These are phyloP conservation scores for Tragelaphus imberbis DNA, from an alignment of 2,113 vertebrate species.

Conservation along the genomic window DNA sequence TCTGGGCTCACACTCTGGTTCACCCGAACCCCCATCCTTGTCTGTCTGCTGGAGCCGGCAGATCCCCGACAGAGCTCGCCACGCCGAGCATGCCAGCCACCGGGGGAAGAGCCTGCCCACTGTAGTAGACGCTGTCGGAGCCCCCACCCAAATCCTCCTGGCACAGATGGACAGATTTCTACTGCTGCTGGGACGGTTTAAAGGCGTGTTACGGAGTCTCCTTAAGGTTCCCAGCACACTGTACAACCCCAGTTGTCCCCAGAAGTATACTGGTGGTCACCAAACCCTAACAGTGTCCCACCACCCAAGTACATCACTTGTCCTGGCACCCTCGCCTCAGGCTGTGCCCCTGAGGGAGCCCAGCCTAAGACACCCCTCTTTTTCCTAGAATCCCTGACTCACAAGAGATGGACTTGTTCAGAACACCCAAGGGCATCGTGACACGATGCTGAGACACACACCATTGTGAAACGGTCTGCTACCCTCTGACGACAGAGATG, in stretches of 20 bases:
- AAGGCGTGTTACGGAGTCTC: fast-evolving
- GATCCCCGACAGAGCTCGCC: not conserved
- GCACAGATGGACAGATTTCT: not conserved
- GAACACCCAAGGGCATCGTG: not conserved
- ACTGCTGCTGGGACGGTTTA: too few species aligned
- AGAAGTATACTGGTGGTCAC: not conserved
- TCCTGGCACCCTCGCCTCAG: not conserved
- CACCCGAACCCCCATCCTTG: fast-evolving
- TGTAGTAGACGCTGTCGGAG: fast-evolving
- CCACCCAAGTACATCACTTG: not conserved
- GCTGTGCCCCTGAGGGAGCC: not conserved
- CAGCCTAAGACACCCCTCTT: not conserved
- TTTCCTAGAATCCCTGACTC: conserved; percentile 1
- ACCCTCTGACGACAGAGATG: fast-evolving
- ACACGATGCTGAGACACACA: not conserved
- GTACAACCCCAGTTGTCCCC: not conserved
- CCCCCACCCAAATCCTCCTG: not conserved
- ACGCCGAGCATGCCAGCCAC: fast-evolving
- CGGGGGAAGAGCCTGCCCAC: not conserved
- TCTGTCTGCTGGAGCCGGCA: not conserved
- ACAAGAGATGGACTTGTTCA: not conserved
- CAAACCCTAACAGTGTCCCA: not conserved
- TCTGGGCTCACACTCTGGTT: fast-evolving
- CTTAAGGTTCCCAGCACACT: not conserved
- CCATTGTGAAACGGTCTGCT: not conserved